A percentile compares a stretch with the other conserved stretches of the same genome.
phyloP scores from a whole-genome alignment of 2,888 invertebrate genomes.

The Dastarcus helophoroides region DNA sequence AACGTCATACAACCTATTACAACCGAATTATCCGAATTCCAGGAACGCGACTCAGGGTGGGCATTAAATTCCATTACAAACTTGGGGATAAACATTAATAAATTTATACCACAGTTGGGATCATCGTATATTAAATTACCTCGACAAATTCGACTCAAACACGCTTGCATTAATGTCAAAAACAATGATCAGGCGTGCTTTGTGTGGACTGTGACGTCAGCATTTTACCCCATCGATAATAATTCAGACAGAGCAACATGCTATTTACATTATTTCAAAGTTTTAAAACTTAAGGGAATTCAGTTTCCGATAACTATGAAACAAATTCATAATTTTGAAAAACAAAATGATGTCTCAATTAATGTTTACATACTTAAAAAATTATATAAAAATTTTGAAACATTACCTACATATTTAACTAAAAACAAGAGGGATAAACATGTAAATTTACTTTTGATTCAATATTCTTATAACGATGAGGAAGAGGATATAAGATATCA shows the following conservation, averaged over 20 bases:
- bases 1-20: constrained; percentile 13
- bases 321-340: constrained; percentile 19
- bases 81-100: constrained; percentile 18
- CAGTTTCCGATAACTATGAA: constrained; percentile 16
- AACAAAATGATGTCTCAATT: constrained; percentile 5
- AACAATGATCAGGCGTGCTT: constrained; percentile 21
- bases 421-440: constrained; percentile 7
- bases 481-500: constrained; percentile 12
- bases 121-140: constrained; percentile 20
- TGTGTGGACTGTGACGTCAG: constrained; percentile 18
- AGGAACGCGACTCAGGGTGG: constrained; percentile 18
- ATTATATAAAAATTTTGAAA: constrained; percentile 2
- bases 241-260: constrained; percentile 11
- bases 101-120: constrained; percentile 15
- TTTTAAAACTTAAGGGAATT: constrained; percentile 18
- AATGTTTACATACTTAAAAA: constrained; percentile 6
- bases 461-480: background rate
- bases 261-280: constrained; percentile 16
- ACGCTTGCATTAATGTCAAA: constrained; percentile 19
- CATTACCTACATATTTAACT: constrained; percentile 6
- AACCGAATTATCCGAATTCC: constrained; percentile 18
- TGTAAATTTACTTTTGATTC: constrained; percentile 3
- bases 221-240: constrained; percentile 13
- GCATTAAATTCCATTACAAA: constrained; percentile 14
- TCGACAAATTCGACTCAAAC: constrained; percentile 12